Evolutionary conservation across 2,888 invertebrate species (phyloP), one percentile per base, ranked within the genome.

Genomic region (Leptura quadrifasciata): DNA sequence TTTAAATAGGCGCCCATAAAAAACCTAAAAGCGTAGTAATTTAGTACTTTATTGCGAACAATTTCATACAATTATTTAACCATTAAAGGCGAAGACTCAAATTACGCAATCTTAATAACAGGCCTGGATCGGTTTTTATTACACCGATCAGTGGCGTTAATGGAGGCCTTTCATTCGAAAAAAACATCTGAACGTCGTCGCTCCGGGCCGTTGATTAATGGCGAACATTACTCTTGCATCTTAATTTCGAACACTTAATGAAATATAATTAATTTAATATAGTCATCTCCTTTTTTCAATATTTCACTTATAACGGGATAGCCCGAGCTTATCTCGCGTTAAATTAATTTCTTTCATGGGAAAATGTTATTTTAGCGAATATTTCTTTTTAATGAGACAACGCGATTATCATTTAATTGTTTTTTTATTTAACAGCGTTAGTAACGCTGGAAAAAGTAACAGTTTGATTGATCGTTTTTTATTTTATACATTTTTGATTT

Each of bases 81-180:
- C 74, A 77, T 74, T 72, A 74, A 60, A 72, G 58, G 68, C 72
- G 74, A 74, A 72, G 72, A 64, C 71, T 76, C 74, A 71, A 78
- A 79, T 79, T 80, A 78, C 78, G 70, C 75, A 77, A 76, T 77
- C 76, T 63, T 72, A 75, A 79, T 79, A 76, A 77, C 77, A 76
- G 72, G 65, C 72, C 61, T 24, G 73, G 47, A 55, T 73, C 65
- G 69, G 55, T 76, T 72, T 72, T 76, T 73, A 68, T 73, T 73
- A 69, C 73, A 54, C 54, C 65, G 74, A 76, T 76, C 71, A 74
- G 75, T 76, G 73, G 57, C 71, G 71, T 64, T 76, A 76, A 76
- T 76, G 69, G 64, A 72, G 68, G 75, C 72, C 75, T 76, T 76
- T 72, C 67, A 35, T 76, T 72, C 68, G 55, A 60, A 65, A 67